phyloP scores from a whole-genome alignment of 2,113 vertebrate genomes.

The Corythoichthys haematopterus region DNA sequence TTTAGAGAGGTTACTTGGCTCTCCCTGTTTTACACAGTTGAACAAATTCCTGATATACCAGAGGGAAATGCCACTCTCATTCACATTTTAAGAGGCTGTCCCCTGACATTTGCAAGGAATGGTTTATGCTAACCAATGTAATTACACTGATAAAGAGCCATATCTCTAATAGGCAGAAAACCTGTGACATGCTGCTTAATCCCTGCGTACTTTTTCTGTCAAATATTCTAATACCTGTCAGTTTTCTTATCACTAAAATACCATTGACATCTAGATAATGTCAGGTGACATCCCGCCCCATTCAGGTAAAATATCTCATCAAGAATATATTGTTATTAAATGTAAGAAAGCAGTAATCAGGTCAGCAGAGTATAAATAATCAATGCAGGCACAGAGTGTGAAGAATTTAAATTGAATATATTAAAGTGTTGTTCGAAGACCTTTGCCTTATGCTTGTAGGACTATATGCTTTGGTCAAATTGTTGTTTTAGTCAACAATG shows the following conservation, averaged over 20 bases:
- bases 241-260: conserved; percentile 34
- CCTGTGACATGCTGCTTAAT: conserved; percentile 14
- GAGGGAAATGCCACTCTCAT: conserved; percentile 29
- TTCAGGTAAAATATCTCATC: conserved; percentile 38
- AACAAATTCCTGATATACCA: conserved; percentile 22
- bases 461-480: not conserved
- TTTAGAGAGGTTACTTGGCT: conserved; percentile 24
- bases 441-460: conserved; percentile 7
- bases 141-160: conserved; percentile 53
- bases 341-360: conserved; percentile 12
- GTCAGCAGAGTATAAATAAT: conserved; percentile 17
- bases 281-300: conserved; percentile 28
- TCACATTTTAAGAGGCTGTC: conserved; percentile 40
- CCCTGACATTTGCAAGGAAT: conserved; percentile 45
- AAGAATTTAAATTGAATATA: conserved; percentile 45
- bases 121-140: conserved; percentile 42
- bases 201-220: conserved; percentile 28
- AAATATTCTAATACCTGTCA: conserved; percentile 34
- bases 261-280: conserved; percentile 48
- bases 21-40: conserved; percentile 26
- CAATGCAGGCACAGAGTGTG: conserved; percentile 16
- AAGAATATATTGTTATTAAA: conserved; percentile 24
- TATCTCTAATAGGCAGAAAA: conserved; percentile 44
- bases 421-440: conserved; percentile 23
- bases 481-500: too few species aligned